Evolutionary conservation across 2,113 vertebrate genomes (phyloP).

Genomic region (Anguilla japonica): DNA sequence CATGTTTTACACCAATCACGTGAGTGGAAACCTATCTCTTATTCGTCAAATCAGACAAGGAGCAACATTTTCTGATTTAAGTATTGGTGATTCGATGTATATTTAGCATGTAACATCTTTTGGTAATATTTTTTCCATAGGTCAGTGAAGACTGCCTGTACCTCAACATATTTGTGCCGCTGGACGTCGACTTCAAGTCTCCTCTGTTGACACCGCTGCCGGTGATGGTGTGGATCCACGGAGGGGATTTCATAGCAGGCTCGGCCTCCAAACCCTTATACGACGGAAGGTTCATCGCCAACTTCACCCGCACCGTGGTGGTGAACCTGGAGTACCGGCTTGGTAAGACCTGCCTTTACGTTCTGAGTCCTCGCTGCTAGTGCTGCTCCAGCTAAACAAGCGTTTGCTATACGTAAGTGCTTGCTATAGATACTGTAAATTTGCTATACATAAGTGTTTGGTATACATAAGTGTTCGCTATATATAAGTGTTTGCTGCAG

Average conservation of each 20-base stretch:
- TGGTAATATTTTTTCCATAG: conserved; percentile 38
- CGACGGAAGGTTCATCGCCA: conserved; percentile 73
- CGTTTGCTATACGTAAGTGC: too few relatives aligned
- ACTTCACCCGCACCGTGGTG: conserved; percentile 67
- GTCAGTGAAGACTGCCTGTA: conserved; percentile 75
- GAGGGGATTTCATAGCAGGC: conserved; percentile 72
- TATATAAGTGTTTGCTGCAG: too few relatives aligned
- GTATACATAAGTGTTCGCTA: too few relatives aligned
- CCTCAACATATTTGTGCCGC: conserved; percentile 70
- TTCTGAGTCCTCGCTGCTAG: not conserved
- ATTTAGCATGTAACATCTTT: too few relatives aligned
- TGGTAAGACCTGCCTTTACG: conserved; percentile 51
- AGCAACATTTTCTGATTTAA: too few relatives aligned
- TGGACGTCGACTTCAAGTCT: conserved; percentile 53
- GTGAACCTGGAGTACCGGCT: conserved; percentile 71
- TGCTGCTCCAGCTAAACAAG: too few relatives aligned
- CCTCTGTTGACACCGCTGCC: conserved; percentile 55
- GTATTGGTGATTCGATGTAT: too few relatives aligned
- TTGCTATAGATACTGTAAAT: too few relatives aligned
- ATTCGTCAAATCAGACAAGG: too few relatives aligned
- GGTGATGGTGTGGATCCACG: conserved; percentile 76
- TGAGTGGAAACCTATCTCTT: too few relatives aligned
- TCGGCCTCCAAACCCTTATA: conserved; percentile 73
- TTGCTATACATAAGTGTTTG: too few relatives aligned
- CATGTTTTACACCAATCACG: too few relatives aligned